Evolutionary conservation across 2,797 vertebrate genomes (phyloP), one percentile per base, ranked within the genome.

Genomic region (Hoplostethus mediterraneus): DNA sequence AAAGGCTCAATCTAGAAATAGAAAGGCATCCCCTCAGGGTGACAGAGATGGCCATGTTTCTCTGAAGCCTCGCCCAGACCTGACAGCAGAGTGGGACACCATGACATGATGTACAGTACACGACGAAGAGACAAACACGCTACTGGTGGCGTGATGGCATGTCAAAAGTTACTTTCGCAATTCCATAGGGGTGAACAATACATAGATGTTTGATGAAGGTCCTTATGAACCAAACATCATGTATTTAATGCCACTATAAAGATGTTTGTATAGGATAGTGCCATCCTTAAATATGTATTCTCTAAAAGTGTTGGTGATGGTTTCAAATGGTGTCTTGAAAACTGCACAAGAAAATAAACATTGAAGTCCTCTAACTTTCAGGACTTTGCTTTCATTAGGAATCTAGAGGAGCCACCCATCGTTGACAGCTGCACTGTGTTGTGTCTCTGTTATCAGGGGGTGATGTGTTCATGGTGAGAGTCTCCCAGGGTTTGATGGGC

Each of bases 1-100:
- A 84, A 79, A 57, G 47, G 10, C 31, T 77, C 33, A 12, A 53
- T 71, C 25, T 67, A 74, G 38, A 69, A 82, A 79, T 21, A 38
- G 45, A 48, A 59, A 64, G 31, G 13, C 28, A 71, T 10, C 14
- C 38, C 42, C 54, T 69, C 28, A 13, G 64, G 67, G 51, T 49
- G 66, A 72, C 53, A 21, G 7, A 10, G 14, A 57, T 56, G 56
- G 64, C 45, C 49, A 64, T 74, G 72, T 74, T 67, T 28, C 48
- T 68, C 36, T 44, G 6, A 52, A 63, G 48, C 30, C 62, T 10
- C 59, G 21, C 31, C 31, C 38, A 12, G 36, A 67, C 13, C 56
- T 65, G 71, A 72, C 77, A 64, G 54, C 73, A 30, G 28, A 67
- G 31, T n/a, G 14, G 49, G 69, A 71, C 58, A 52, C 10, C 1